phyloP scores from a whole-genome alignment of 2,113 vertebrate genomes.

The Oreocharis arfaki region DNA sequence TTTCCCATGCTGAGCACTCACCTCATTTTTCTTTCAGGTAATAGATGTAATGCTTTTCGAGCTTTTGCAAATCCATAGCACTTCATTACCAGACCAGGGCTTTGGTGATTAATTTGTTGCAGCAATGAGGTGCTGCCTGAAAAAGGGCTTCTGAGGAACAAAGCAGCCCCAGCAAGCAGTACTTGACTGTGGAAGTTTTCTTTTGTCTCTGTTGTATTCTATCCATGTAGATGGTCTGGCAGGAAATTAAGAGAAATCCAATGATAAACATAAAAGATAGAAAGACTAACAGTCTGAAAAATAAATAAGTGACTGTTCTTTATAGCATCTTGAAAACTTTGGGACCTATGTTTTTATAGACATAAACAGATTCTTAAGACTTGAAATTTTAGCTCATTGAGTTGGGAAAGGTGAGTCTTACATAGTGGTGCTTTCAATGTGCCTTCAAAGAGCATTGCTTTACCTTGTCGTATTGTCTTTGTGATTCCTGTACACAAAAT shows the following conservation, averaged over 20 bases:
- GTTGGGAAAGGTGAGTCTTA: background rate
- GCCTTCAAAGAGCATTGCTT: background rate
- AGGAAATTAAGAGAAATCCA: background rate
- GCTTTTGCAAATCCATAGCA: conserved; percentile 39
- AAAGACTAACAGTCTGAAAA: background rate
- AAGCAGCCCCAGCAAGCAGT: background rate
- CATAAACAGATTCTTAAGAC: background rate
- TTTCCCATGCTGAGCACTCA: conserved; percentile 20
- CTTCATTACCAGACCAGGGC: conserved; percentile 46
- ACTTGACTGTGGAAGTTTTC: background rate
- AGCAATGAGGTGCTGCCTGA: conserved; percentile 52
- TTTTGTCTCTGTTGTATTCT: background rate
- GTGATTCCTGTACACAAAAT: background rate
- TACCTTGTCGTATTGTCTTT: background rate
- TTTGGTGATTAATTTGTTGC: conserved; percentile 52
- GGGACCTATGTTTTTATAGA: background rate
- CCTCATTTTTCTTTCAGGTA: conserved; percentile 55
- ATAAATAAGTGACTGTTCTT: background rate
- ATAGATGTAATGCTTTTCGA: background rate
- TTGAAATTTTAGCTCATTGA: background rate
- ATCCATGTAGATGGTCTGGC: background rate
- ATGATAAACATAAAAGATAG: background rate
- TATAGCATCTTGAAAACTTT: background rate
- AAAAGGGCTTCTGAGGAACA: conserved; percentile 25
- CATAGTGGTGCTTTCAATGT: background rate